Percentiles rank a stretch among this genome's conserved stretches.
phyloP scores from a whole-genome alignment of 30 jellyfish, hydroid and myxozoan species.

The Clytia hemisphaerica region DNA sequence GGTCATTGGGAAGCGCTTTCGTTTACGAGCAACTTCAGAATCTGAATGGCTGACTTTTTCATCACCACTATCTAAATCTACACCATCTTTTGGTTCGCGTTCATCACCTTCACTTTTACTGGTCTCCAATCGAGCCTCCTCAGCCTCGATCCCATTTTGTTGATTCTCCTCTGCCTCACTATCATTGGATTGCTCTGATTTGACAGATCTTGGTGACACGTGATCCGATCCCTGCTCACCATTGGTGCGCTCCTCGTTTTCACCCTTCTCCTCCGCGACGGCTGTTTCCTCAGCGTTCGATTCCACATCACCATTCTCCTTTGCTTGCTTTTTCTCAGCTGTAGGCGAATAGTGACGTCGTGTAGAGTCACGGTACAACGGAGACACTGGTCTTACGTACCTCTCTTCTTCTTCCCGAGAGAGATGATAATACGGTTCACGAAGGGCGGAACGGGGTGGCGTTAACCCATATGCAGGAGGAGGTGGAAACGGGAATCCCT shows the following conservation, averaged over 20 bases:
- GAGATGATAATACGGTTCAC: too few relatives aligned
- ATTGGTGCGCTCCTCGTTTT: neutral
- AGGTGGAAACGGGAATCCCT: neutral
- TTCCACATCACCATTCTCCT: too few relatives aligned
- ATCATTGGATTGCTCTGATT: neutral
- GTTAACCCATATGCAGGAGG: too few relatives aligned
- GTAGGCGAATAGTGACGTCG: neutral
- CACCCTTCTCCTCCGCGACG: too few relatives aligned
- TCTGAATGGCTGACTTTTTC: neutral
- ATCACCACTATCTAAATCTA: neutral
- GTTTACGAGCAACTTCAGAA: constrained; percentile 2
- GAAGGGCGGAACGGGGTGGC: too few relatives aligned
- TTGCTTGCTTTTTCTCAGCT: neutral
- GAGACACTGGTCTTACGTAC: too few relatives aligned
- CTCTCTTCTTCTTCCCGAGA: too few relatives aligned
- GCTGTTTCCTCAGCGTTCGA: too few relatives aligned
- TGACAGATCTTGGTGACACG: neutral
- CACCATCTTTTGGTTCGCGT: neutral
- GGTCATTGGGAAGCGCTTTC: constrained; percentile 19
- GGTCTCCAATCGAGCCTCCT: neutral
- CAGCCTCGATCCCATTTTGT: neutral
- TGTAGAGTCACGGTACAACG: too few relatives aligned
- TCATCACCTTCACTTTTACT: neutral
- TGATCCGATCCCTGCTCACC: neutral
- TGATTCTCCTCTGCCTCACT: neutral